Evolutionary conservation across 2,888 invertebrate species (phyloP), one percentile per base, ranked within the genome.

Genomic region (Cephalotes varians): DNA sequence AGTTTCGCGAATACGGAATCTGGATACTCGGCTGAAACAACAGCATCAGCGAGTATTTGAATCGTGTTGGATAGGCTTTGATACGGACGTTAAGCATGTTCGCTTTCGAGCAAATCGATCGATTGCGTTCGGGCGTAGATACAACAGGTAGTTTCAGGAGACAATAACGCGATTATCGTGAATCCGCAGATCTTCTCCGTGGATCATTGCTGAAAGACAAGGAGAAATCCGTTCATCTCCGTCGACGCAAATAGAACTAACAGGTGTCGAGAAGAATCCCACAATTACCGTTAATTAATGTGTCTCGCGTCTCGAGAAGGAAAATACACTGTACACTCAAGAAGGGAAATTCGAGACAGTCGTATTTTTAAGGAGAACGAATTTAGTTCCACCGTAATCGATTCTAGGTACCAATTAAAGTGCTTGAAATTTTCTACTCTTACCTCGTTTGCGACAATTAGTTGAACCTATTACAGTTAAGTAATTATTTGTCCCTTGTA

Each of bases 121-220:
- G 44, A 10, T 44, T 31, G 25, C 62, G 34, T 56, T 62, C 37
- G 34, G 12, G 7, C 44, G 21, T 47, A 71, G 34, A 71, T 77
- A 87, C 88, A 87, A 87, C 86, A 86, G 88, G 88, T 86, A 82
- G 87, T 60, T 60, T 31, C 40, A 7, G 60, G 62, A 74, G 83
- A 85, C 85, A 87, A 82, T 87, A 87, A 87, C 83, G 73, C 73
- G 83, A 83, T 87, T 87, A 86, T 37, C 40, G 37, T 34, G 2
- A 51, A 71, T 56, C 56, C 62, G 51, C 44, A 47, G 10, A 34
- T 60, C 64, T 72, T 81, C 58, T 47, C 44, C 9, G 18, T 71
- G 44, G 76, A 73, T 85, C 82, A 82, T 54, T 69, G 73, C 15
- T 18, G n/a, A 18, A 15, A 49, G 56, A 12, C 40, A 49, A 37